phyloP scores from a whole-genome alignment of 2,797 vertebrate genomes.

The Ctenopoma kingsleyae region DNA sequence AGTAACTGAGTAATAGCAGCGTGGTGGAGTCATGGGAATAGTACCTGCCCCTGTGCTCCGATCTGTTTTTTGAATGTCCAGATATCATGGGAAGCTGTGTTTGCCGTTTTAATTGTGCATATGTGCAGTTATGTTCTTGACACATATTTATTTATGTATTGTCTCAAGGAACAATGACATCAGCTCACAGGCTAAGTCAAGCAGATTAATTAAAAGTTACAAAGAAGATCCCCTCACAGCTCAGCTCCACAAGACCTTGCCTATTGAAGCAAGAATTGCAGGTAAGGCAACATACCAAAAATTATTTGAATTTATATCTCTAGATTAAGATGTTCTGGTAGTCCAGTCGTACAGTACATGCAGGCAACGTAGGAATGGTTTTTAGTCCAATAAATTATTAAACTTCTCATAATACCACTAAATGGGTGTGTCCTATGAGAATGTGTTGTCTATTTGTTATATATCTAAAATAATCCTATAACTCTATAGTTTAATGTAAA shows the following conservation, averaged over 20 bases:
- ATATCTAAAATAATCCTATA: no score
- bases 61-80: slow-evolving; percentile 4
- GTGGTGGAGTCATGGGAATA: slow-evolving; percentile 14
- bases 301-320: neutral
- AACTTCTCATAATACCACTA: neutral
- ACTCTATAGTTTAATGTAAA: no score
- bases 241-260: slow-evolving; percentile 83
- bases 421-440: neutral
- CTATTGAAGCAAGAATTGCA: slow-evolving; percentile 85
- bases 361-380: neutral
- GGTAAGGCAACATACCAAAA: slow-evolving; percentile 67
- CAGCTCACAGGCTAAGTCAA: slow-evolving; percentile 49
- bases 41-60: neutral
- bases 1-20: slow-evolving; percentile 32
- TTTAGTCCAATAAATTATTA: neutral
- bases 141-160: slow-evolving; percentile 7
- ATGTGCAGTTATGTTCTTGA: slow-evolving; percentile 26
- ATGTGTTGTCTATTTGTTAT: no score
- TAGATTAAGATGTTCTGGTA: neutral
- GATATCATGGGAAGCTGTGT: neutral
- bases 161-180: slow-evolving; percentile 64
- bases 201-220: slow-evolving; percentile 54
- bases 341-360: neutral
- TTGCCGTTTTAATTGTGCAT: neutral
- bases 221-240: slow-evolving; percentile 79